Percentiles rank a stretch among this genome's conserved stretches.
Evolutionary conservation across 2,888 invertebrate species (phyloP).

Genomic region (Diarsia brunnea): DNA sequence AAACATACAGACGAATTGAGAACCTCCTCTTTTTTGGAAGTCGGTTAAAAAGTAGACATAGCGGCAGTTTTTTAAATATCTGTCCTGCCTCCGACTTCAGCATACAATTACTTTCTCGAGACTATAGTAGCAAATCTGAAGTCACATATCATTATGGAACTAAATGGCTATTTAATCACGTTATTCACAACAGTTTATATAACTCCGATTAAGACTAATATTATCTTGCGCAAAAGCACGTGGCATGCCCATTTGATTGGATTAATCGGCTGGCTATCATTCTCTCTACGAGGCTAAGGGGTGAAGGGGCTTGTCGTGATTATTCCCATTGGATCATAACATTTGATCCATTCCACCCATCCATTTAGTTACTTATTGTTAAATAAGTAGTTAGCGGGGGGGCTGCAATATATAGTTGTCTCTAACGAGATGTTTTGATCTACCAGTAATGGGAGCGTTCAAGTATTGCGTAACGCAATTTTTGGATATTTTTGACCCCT

Average conservation of each 20-base stretch:
- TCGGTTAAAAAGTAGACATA: no score
- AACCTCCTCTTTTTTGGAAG: no score
- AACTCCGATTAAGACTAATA: slow-evolving; percentile 10
- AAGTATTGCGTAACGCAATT: no score
- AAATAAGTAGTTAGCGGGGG: not conserved
- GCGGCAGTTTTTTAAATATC: not conserved
- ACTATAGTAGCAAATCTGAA: not conserved
- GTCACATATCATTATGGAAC: not conserved
- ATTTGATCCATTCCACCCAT: no score
- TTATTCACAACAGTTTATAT: slow-evolving; percentile 46
- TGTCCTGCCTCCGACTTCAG: not conserved
- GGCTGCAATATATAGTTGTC: not conserved
- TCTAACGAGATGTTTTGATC: not conserved
- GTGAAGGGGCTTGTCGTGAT: slow-evolving; percentile 10
- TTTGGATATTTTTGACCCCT: no score
- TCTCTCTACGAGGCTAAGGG: not conserved
- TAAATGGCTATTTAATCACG: slow-evolving; percentile 19
- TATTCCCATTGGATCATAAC: not conserved
- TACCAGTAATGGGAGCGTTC: not conserved
- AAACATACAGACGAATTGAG: no score
- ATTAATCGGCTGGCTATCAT: slow-evolving; percentile 9
- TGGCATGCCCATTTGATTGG: slow-evolving; percentile 10
- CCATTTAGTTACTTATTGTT: not conserved
- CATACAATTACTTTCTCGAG: not conserved
- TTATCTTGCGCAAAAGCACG: slow-evolving; percentile 9